These are phyloP conservation scores for Epistrophella euchroma DNA, from an alignment of 2,888 invertebrate species.

Conservation along the genomic window DNA sequence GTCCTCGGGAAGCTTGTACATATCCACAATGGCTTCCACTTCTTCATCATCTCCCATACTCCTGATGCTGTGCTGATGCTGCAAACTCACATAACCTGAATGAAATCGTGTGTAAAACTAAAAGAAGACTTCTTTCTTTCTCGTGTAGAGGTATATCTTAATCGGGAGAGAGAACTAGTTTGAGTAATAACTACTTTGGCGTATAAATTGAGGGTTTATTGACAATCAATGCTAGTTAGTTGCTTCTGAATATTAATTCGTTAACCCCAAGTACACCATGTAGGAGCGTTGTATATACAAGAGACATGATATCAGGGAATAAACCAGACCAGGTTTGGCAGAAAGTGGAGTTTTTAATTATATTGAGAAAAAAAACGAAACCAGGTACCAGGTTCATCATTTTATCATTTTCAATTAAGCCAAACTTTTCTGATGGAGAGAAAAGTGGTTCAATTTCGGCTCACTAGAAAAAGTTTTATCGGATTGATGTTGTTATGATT, in stretches of 20 bases:
- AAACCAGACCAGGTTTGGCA: background rate
- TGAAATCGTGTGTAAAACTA: conserved; percentile 64
- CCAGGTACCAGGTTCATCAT: background rate
- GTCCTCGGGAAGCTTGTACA: conserved; percentile 42
- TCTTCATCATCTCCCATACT: background rate
- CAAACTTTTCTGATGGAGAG: background rate
- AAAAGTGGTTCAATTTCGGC: no score
- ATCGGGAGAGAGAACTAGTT: conserved; percentile 61
- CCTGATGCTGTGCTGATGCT: conserved; percentile 44
- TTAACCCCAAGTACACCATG: conserved; percentile 23
- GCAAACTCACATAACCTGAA: conserved; percentile 70
- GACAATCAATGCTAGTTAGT: conserved; percentile 57
- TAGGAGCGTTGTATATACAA: background rate
- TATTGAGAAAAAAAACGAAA: background rate
- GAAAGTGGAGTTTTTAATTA: background rate
- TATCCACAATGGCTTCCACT: conserved; percentile 20
- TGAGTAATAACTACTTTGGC: conserved; percentile 59
- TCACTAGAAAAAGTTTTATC: no score
- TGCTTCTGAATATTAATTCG: conserved; percentile 61
- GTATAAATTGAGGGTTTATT: conserved; percentile 66
- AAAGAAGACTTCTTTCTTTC: conserved; percentile 48
- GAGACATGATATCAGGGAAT: background rate
- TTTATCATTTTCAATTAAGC: background rate
- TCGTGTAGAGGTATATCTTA: conserved; percentile 45
- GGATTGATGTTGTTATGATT: no score